A percentile compares a stretch with the other conserved stretches of the same genome.
Conservation (phyloP, 2,113 vertebrate species). For the Mormyrus iriodes region DNA sequence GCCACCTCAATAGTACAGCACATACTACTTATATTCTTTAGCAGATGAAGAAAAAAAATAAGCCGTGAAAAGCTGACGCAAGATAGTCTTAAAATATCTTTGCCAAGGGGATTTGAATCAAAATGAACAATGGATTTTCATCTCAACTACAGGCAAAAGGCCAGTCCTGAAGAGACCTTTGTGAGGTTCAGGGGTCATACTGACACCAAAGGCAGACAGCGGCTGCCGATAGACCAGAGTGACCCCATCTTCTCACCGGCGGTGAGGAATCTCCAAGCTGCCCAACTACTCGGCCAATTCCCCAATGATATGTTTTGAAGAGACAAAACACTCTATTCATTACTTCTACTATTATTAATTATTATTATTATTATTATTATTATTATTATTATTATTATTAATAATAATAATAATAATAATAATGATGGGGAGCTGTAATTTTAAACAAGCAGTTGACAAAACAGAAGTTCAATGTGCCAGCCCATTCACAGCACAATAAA, state of each 20-base stretch:
- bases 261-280: background rate
- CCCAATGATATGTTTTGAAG: background rate
- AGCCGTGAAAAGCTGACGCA: background rate
- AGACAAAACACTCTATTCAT: background rate
- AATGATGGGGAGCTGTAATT: background rate
- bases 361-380: too few species aligned
- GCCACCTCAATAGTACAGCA: background rate
- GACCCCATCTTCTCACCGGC: background rate
- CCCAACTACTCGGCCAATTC: background rate
- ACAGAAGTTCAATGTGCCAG: background rate
- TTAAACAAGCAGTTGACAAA: background rate
- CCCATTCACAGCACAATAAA: background rate
- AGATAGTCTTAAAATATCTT: background rate
- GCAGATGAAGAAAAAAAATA: background rate
- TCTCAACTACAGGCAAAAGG: background rate
- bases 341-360: too few species aligned
- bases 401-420: background rate
- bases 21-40: background rate
- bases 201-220: background rate
- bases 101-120: background rate
- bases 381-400: too few species aligned
- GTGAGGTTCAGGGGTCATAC: background rate
- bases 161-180: background rate
- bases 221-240: background rate
- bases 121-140: background rate